These are phyloP conservation scores for Ceratina calcarata DNA, from an alignment of 1,140 invertebrate genomes.

Conservation along the genomic window DNA sequence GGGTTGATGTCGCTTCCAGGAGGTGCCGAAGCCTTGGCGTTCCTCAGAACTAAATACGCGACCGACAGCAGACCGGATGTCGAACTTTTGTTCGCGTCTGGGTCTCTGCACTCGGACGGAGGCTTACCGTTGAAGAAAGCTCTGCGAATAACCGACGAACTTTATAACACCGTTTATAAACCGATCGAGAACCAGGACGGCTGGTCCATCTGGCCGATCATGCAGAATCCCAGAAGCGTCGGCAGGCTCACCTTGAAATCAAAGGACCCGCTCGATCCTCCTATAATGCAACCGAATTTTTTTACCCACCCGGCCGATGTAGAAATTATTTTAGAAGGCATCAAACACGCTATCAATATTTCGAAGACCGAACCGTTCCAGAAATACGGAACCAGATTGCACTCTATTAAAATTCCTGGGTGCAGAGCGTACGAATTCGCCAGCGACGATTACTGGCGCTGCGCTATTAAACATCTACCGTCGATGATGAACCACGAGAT, in stretches of 20 bases:
- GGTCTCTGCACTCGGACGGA: constrained; percentile 83
- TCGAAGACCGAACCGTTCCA: constrained; percentile 83
- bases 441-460: constrained; percentile 87
- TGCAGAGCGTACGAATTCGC: constrained; percentile 81
- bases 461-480: constrained; percentile 84
- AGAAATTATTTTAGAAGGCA: constrained; percentile 84
- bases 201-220: constrained; percentile 86
- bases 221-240: constrained; percentile 87
- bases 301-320: constrained; percentile 85
- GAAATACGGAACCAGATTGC: constrained; percentile 81
- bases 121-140: constrained; percentile 82
- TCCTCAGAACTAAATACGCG: constrained; percentile 80
- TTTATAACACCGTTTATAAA: constrained; percentile 82
- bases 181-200: constrained; percentile 83
- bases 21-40: constrained; percentile 81
- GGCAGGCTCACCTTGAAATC: constrained; percentile 85
- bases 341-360: constrained; percentile 84
- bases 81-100: constrained; percentile 81
- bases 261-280: constrained; percentile 87
- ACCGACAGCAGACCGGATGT: constrained; percentile 80
- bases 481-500: constrained; percentile 86
- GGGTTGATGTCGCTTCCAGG: constrained; percentile 80
- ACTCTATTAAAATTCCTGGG: constrained; percentile 82
- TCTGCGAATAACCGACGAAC: constrained; percentile 81
- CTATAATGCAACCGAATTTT: constrained; percentile 88